A percentile compares a stretch with the other conserved stretches of the same genome.
phyloP scores from a whole-genome alignment of 37 sponge, comb jelly and placozoan species.

The Cliona cf. orientalis region DNA sequence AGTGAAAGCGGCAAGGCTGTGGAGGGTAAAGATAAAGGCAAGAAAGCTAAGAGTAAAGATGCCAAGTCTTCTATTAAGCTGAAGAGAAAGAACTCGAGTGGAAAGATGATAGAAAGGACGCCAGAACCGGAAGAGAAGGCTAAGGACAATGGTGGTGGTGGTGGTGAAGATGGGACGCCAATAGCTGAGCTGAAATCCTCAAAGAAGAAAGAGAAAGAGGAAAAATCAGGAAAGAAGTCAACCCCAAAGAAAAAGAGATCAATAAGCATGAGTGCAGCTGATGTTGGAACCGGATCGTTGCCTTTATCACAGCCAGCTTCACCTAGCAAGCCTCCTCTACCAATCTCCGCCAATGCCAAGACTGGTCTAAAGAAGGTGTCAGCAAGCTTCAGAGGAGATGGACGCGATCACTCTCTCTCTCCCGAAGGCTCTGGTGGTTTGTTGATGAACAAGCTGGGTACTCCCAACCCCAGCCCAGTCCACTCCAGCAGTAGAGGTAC shows the following conservation, averaged over 20 bases:
- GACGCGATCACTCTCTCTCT: neutral
- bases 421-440: neutral
- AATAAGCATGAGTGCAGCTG: neutral
- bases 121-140: neutral
- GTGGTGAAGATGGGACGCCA: neutral
- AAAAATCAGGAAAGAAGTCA: neutral
- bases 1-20: neutral
- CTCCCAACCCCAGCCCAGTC: neutral
- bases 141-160: neutral
- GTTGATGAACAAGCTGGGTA: neutral
- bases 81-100: neutral
- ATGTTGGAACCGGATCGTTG: neutral
- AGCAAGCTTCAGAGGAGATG: neutral
- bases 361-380: neutral
- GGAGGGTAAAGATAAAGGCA: neutral
- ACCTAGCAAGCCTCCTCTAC: neutral
- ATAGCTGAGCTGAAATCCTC: neutral
- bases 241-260: constrained; percentile 2
- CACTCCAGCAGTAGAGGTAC: constrained; percentile 3
- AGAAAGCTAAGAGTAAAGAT: neutral
- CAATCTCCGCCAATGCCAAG: neutral
- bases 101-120: neutral
- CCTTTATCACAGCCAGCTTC: neutral
- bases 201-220: neutral
- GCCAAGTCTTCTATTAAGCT: neutral